Evolutionary conservation across 1,140 invertebrate species (phyloP).

Genomic region (Drosophila ohnishii): DNA sequence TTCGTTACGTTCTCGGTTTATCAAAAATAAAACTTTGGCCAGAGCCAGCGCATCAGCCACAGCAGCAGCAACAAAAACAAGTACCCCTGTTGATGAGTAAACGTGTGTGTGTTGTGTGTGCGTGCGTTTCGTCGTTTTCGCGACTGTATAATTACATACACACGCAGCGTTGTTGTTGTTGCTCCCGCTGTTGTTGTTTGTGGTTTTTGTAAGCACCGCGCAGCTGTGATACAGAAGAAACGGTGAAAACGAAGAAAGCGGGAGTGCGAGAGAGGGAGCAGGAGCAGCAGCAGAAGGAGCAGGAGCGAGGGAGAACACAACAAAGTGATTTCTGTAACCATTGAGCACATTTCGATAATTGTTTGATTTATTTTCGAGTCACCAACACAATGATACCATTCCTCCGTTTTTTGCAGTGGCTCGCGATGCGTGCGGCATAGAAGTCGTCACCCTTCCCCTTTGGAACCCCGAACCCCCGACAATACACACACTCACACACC

Average conservation of each 20-base stretch:
- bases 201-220: slow-evolving; percentile 63
- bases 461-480: slow-evolving; percentile 52
- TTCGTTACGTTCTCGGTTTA: slow-evolving; percentile 69
- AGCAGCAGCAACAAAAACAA: slow-evolving; percentile 47
- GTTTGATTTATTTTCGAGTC: slow-evolving; percentile 31
- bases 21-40: slow-evolving; percentile 76
- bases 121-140: slow-evolving; percentile 52
- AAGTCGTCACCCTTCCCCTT: slow-evolving; percentile 53
- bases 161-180: slow-evolving; percentile 24
- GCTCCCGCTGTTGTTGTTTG: slow-evolving; percentile 44
- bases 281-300: slow-evolving; percentile 9
- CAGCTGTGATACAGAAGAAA: slow-evolving; percentile 73
- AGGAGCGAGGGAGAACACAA: slow-evolving; percentile 41
- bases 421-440: slow-evolving; percentile 74
- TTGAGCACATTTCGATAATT: slow-evolving; percentile 26
- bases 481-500: slow-evolving; percentile 36
- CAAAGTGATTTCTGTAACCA: slow-evolving; percentile 43
- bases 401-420: slow-evolving; percentile 50
- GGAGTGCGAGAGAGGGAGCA: slow-evolving; percentile 54
- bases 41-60: slow-evolving; percentile 24
- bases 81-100: slow-evolving; percentile 18
- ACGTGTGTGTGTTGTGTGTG: slow-evolving; percentile 20
- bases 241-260: slow-evolving; percentile 40
- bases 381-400: slow-evolving; percentile 19
- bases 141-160: slow-evolving; percentile 76